Conservation (phyloP, 1,140 invertebrate genomes). For the Hesperophylax magnus region DNA sequence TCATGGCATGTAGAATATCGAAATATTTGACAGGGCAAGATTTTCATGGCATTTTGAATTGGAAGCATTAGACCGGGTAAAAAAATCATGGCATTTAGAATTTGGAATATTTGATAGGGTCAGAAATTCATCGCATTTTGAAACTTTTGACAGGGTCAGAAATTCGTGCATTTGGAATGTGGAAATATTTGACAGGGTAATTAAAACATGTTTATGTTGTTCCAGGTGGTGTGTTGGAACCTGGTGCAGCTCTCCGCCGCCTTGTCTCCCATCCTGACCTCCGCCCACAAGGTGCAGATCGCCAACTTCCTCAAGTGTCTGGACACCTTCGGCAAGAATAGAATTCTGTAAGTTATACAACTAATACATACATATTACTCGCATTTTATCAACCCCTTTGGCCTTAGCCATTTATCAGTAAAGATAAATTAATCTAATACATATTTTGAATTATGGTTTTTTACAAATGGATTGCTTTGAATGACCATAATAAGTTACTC, state of each 20-base stretch:
- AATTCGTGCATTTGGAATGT: background rate
- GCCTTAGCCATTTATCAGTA: too few relatives aligned
- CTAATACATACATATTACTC: too few relatives aligned
- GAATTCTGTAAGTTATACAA: constrained; percentile 64
- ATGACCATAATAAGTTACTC: too few relatives aligned
- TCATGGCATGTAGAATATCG: background rate
- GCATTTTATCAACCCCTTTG: too few relatives aligned
- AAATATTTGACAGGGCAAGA: background rate
- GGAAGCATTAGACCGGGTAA: background rate
- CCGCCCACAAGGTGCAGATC: constrained; percentile 59
- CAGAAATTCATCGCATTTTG: background rate
- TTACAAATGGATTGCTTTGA: too few relatives aligned
- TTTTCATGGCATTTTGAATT: background rate
- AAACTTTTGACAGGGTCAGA: background rate
- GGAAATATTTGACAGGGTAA: background rate
- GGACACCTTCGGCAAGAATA: constrained; percentile 65
- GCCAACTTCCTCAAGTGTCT: constrained; percentile 66
- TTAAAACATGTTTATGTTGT: constrained; percentile 14
- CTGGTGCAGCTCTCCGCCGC: constrained; percentile 73
- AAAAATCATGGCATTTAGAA: background rate
- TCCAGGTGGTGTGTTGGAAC: constrained; percentile 75
- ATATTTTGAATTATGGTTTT: too few relatives aligned
- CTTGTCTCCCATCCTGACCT: constrained; percentile 67
- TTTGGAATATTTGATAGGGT: background rate
- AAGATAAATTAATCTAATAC: too few relatives aligned